Conservation (phyloP, 2,888 invertebrate genomes). For the Brassicogethes aeneus region DNA sequence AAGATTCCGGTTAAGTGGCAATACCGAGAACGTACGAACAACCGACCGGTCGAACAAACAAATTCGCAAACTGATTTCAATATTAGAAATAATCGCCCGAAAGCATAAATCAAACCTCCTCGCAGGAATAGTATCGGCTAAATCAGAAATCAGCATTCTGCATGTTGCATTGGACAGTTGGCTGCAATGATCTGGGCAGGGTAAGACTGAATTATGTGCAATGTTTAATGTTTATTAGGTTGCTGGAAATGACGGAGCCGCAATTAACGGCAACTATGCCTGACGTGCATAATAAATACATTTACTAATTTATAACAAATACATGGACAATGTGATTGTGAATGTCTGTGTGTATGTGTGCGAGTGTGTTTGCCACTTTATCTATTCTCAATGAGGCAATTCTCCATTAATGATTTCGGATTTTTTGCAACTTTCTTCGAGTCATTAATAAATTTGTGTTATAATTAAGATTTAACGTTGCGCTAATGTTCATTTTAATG, state of each 20-base stretch:
- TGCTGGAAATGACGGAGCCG: constrained; percentile 39
- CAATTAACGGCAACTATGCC: constrained; percentile 38
- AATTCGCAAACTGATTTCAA: constrained; percentile 28
- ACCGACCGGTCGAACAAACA: constrained; percentile 5
- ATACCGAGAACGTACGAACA: constrained; percentile 10
- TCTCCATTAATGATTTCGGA: background rate
- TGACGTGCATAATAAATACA: constrained; percentile 40
- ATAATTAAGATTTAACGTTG: no score
- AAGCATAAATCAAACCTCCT: constrained; percentile 24
- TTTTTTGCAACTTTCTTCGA: background rate
- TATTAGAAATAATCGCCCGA: no score
- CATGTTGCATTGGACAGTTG: constrained; percentile 23
- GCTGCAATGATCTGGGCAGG: constrained; percentile 29
- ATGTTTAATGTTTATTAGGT: constrained; percentile 42
- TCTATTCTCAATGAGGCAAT: background rate
- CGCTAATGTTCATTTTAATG: no score
- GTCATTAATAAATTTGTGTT: no score
- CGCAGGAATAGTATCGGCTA: constrained; percentile 20
- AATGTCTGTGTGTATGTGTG: constrained; percentile 7
- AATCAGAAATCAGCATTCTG: constrained; percentile 29
- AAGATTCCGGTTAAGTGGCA: no score
- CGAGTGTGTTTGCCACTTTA: background rate
- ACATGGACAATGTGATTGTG: constrained; percentile 10
- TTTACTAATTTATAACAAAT: constrained; percentile 28
- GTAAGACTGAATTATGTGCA: constrained; percentile 40